Percentiles rank a stretch among this genome's conserved stretches.
phyloP scores from a whole-genome alignment of 2,797 vertebrate species.

The Poecilia wingei region DNA sequence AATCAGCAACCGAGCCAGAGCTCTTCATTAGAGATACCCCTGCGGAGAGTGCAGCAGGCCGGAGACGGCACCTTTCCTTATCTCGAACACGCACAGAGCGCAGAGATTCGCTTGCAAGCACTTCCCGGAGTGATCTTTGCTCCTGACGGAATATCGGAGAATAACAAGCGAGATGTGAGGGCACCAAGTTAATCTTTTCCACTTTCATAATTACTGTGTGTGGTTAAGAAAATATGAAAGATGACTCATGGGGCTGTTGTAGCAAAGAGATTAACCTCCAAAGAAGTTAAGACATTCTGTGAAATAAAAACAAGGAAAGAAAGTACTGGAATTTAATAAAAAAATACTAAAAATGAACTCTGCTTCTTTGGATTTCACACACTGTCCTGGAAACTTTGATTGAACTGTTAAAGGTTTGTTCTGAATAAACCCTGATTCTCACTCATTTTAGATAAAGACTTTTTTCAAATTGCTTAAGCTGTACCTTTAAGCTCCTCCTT shows the following conservation, averaged over 20 bases:
- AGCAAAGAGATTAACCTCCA: background rate
- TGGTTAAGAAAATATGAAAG: constrained; percentile 6
- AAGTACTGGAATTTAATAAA: background rate
- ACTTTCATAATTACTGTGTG: constrained; percentile 14
- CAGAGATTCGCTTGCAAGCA: constrained; percentile 48
- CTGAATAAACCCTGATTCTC: background rate
- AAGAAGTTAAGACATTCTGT: background rate
- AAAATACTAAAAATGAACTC: background rate
- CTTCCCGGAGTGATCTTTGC: constrained; percentile 28
- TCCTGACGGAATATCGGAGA: constrained; percentile 12
- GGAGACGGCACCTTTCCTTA: constrained; percentile 1
- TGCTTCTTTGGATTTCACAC: background rate
- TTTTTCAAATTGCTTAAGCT: background rate
- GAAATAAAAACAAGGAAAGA: background rate
- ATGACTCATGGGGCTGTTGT: background rate
- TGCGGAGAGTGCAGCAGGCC: constrained; percentile 47
- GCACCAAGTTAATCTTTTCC: constrained; percentile 25
- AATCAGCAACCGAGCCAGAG: constrained; percentile 58
- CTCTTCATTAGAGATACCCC: constrained; percentile 60
- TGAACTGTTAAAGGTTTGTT: background rate
- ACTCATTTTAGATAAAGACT: background rate
- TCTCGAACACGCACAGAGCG: constrained; percentile 4
- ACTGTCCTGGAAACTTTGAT: background rate
- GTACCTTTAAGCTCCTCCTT: background rate
- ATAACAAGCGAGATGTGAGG: constrained; percentile 1